Base-by-base conservation (phyloP, 2,797 vertebrate genomes). In the Rhinichthys osculus region DNA sequence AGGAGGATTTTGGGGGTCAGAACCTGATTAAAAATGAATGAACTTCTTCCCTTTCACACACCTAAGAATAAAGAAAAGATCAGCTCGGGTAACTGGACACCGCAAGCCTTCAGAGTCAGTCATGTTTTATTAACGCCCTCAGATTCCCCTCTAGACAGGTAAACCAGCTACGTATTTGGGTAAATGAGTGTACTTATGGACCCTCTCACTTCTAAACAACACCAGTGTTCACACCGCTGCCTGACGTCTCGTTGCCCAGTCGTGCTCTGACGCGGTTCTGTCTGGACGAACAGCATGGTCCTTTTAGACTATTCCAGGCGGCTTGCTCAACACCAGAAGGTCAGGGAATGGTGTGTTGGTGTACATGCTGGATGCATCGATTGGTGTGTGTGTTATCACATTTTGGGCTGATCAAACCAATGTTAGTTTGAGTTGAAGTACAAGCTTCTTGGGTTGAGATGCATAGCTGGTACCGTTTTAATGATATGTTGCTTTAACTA, bases 11-110 rank as follows among this genome's bases (percentile, higher is more conserved):
- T 85, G 59, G 23, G 87, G 83, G 89, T 88, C 87, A 86, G 84
- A 86, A 90, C 87, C 89, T 90, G 82, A 94, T 96, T 94, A 96
- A 95, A 95, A 94, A 95, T 95, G 91, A 93, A 95, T 95, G 93
- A 94, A 92, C 80, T 90, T 94, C 91, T 94, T 94, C 93, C 90
- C 93, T 95, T 95, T 95, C 95, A 94, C 93, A 91, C 90, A 83
- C 82, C 87, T 93, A 89, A 88, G 90, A 89, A 92, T 92, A 81
- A 87, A 87, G 85, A 66, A 54, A 87, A 90, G 89, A 83, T 85
- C 88, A 89, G 89, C 83, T 64, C 9, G 67, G 90, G 95, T 93
- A 95, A 95, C 90, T 73, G 73, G 92, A 95, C 90, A 89, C 95
- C 79, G 80, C 87, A 62, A 88, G 90, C 92, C 89, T 84, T 76